A percentile compares a stretch with the other conserved stretches of the same genome.
These are phyloP conservation scores for Bellardia pandia DNA, from an alignment of 2,888 invertebrate species.

Conservation along the genomic window DNA sequence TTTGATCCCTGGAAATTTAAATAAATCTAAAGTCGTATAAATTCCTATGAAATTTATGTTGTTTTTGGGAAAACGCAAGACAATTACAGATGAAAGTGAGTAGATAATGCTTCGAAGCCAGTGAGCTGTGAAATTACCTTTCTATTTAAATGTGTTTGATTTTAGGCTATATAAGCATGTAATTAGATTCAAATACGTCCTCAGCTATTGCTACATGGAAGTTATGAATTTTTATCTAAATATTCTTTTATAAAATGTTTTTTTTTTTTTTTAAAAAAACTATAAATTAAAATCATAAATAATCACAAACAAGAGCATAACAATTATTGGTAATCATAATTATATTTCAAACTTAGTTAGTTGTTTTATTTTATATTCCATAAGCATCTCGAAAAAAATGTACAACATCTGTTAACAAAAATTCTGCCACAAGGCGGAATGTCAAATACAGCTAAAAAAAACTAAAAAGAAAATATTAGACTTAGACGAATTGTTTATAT, in stretches of 20 bases:
- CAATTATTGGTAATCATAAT: background rate
- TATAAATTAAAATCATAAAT: too few species aligned
- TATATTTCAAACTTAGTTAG: background rate
- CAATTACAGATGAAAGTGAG: constrained; percentile 48
- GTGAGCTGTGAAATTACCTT: constrained; percentile 17
- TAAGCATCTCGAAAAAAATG: background rate
- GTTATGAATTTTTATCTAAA: background rate
- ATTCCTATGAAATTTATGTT: constrained; percentile 45
- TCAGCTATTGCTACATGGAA: background rate
- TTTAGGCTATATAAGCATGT: background rate
- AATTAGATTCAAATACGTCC: too few species aligned
- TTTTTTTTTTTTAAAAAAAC: too few species aligned
- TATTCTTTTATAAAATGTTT: too few species aligned
- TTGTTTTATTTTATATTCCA: background rate
- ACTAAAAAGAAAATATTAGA: background rate
- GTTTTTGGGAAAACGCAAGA: constrained; percentile 48
- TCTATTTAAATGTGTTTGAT: background rate
- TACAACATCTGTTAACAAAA: constrained; percentile 25
- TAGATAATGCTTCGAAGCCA: constrained; percentile 9
- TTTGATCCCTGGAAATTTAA: constrained; percentile 59
- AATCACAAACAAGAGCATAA: too few species aligned
- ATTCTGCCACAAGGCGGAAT: constrained; percentile 14
- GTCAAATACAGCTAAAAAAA: background rate
- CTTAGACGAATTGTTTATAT: too few species aligned
- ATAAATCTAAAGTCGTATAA: constrained; percentile 54